Percentiles rank a stretch among this genome's conserved stretches.
These are phyloP conservation scores for Eptesicus fuscus DNA, from an alignment of 2,113 vertebrate species.

Conservation along the genomic window DNA sequence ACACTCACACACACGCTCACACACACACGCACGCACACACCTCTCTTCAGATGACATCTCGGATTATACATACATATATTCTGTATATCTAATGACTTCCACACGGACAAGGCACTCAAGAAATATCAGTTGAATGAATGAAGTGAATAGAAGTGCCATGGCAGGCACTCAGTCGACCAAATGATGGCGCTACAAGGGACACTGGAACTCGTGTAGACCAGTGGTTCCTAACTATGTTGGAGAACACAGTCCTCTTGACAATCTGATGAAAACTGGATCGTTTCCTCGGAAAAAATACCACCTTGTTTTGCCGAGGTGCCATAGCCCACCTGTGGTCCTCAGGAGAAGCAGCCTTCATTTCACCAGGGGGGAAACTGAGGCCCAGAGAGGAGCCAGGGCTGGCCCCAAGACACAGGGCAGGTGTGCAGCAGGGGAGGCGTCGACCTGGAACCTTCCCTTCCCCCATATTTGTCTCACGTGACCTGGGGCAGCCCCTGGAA, in stretches of 20 bases:
- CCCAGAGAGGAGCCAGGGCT: neutral
- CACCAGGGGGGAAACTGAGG: neutral
- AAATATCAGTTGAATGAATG: neutral
- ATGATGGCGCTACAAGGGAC: neutral
- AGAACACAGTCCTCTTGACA: neutral
- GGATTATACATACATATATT: neutral
- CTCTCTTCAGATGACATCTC: neutral
- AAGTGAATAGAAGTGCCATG: neutral
- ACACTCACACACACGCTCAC: no score
- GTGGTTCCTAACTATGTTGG: neutral
- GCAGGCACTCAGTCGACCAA: no score
- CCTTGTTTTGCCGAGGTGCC: neutral
- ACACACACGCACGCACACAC: neutral
- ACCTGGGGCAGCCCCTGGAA: neutral
- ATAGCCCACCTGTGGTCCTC: neutral
- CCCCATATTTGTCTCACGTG: neutral
- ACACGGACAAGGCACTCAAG: neutral
- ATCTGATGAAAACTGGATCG: neutral
- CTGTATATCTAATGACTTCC: neutral
- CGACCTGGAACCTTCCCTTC: neutral
- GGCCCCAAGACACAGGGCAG: neutral
- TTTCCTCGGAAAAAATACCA: neutral
- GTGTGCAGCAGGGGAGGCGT: neutral
- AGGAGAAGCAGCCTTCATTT: neutral
- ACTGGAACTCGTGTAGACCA: neutral